These are phyloP conservation scores for Lepidocolaptes lacrymiger DNA, from an alignment of 2,797 vertebrate genomes.

Conservation along the genomic window DNA sequence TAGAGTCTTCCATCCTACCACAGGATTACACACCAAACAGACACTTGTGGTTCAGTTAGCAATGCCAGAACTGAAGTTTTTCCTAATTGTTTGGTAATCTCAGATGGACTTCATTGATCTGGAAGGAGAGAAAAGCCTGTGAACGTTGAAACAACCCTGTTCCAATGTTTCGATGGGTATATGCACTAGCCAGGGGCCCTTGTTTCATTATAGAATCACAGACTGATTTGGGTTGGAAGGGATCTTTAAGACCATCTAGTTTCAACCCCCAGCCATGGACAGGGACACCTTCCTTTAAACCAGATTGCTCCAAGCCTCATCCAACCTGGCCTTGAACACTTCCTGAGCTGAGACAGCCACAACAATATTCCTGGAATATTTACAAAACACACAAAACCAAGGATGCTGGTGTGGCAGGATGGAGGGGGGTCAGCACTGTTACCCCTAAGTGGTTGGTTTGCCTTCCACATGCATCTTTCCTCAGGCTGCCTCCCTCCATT, in stretches of 20 bases:
- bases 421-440: not conserved
- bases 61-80: not conserved
- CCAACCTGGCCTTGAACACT: not conserved
- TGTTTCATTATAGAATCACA: not conserved
- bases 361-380: not conserved
- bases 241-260: not conserved
- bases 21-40: not conserved
- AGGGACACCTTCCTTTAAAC: not conserved
- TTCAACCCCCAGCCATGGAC: not conserved
- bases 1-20: not conserved
- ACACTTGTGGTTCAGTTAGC: not conserved
- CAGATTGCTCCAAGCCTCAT: not conserved
- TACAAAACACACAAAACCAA: not conserved
- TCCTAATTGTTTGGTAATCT: not conserved
- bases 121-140: not conserved
- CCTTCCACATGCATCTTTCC: not conserved
- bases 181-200: not conserved
- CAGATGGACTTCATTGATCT: not conserved
- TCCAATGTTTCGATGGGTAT: not conserved
- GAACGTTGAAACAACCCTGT: not conserved
- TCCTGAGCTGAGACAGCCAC: accelerated
- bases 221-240: not conserved
- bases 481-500: not conserved
- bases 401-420: not conserved
- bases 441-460: not conserved